Conservation (phyloP, 2,888 invertebrate species). For the Lepidonotus clava region DNA sequence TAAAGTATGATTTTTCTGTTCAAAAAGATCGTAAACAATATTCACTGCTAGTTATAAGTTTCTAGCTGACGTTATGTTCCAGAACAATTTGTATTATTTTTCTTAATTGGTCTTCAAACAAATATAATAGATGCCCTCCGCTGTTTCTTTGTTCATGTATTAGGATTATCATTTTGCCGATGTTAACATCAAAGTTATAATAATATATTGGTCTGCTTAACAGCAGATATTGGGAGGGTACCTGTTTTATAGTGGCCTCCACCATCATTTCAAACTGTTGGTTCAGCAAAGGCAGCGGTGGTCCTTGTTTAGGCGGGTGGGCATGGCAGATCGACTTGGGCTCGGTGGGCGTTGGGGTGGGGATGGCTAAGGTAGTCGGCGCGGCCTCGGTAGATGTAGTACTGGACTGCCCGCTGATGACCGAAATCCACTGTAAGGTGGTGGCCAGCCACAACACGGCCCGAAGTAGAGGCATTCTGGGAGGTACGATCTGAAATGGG, state of each 20-base stretch:
- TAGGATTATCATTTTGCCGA: too few species aligned
- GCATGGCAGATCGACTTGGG: background rate
- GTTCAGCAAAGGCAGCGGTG: conserved; percentile 8
- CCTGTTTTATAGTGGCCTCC: conserved; percentile 32
- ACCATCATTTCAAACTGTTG: conserved; percentile 3
- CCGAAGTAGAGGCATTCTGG: background rate
- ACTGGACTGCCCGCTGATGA: background rate
- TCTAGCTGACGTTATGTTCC: too few species aligned
- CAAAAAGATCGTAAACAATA: too few species aligned
- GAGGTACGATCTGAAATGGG: too few species aligned
- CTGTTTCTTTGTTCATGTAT: too few species aligned
- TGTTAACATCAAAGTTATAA: too few species aligned
- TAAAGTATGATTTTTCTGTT: conserved; percentile 16
- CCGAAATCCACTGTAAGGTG: background rate
- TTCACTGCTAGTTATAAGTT: too few species aligned
- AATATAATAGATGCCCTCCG: too few species aligned
- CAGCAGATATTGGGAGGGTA: background rate
- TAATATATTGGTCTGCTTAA: background rate
- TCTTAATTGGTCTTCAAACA: too few species aligned
- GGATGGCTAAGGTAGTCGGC: background rate
- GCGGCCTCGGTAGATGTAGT: background rate
- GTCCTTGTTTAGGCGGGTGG: background rate
- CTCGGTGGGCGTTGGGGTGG: conserved; percentile 14
- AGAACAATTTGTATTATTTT: too few species aligned
- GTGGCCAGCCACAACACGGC: background rate